Base-by-base conservation (phyloP, 2,797 vertebrate species). In the Lophotriccus pileatus region DNA sequence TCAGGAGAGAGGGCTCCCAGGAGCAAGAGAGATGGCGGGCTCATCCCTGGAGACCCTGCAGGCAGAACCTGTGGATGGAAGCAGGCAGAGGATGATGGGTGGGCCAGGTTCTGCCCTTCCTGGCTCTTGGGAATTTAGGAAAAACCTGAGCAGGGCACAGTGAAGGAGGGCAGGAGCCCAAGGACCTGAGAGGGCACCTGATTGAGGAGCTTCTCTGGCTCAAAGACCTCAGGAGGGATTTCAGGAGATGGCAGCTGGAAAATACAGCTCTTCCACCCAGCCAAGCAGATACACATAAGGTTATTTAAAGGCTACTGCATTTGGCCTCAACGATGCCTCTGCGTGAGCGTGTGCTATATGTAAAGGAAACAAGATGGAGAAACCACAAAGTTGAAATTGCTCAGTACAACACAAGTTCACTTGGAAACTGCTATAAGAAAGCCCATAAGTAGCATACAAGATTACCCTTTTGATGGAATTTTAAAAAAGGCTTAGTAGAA, bases 221-320 rank as follows among this genome's bases (percentile, higher is more conserved):
- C 77, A 24, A 52, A 93, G 49, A 41, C 84, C 68, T 56, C 56
- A 70, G 75, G 78, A 93, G 68, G 34, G 75, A 44, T 64, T 46
- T 60, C 9, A 47, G 90, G 92, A 93, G 77, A 43, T 10, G 62
- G 94, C 83, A 90, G 68, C 69, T 75, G 93, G 82, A 76, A 93
- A 89, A 89, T 12, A 17, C 1, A 1, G 43, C 68, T 85, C 79
- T 90, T 70, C 55, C 59, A 60, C 5, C 1, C 46, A 43, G 58
- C 39, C 30, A 4, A 80, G 90, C 77, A 79, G 87, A 72, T 77
- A 80, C 28, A 18, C 55, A 8, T 19, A 7, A 55, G 84, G 93
- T 80, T 85, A 81, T 58, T 56, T 56, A 89, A 83, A 92, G 89
- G 87, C 63, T 24, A 24, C 21, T 17, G 59, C 4, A 2, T 60